A percentile compares a stretch with the other conserved stretches of the same genome.
These are phyloP conservation scores for Drosophila diplacantha DNA, from an alignment of 2,888 invertebrate genomes.

Conservation along the genomic window DNA sequence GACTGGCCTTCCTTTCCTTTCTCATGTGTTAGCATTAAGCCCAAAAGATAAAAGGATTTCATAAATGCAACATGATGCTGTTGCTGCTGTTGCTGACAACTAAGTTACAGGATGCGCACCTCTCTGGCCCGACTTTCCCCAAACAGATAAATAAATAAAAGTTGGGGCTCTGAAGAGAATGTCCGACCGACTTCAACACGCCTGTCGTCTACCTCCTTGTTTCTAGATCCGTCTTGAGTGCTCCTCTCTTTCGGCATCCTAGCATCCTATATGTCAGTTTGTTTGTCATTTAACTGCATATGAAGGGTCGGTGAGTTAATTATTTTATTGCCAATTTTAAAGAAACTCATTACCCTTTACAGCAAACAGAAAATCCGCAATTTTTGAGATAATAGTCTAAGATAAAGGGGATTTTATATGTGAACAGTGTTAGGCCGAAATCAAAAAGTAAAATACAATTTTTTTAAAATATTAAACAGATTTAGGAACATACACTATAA, in stretches of 20 bases:
- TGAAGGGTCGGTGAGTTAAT: conserved; percentile 17
- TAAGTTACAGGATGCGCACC: conserved; percentile 55
- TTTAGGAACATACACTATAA: no score
- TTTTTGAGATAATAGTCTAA: no score
- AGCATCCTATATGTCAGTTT: conserved; percentile 22
- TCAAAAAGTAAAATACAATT: no score
- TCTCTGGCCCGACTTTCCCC: conserved; percentile 1
- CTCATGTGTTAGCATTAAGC: conserved; percentile 56
- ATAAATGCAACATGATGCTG: conserved; percentile 74
- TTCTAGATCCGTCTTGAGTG: conserved; percentile 20
- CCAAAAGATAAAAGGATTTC: conserved; percentile 75
- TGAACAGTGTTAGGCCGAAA: no score
- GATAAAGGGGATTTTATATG: no score
- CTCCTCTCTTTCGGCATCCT: not conserved
- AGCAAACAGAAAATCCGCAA: no score
- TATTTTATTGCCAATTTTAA: not conserved
- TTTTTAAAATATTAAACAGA: no score
- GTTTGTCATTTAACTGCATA: conserved; percentile 60
- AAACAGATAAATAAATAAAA: conserved; percentile 67
- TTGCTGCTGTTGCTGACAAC: conserved; percentile 69
- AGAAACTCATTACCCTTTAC: no score
- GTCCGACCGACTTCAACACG: conserved; percentile 66
- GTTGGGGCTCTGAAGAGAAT: conserved; percentile 60
- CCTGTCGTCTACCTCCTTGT: conserved; percentile 50
- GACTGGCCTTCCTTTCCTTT: conserved; percentile 42